These are phyloP conservation scores for Nephrocerus scutellatus DNA, from an alignment of 2,888 invertebrate species.

Conservation along the genomic window DNA sequence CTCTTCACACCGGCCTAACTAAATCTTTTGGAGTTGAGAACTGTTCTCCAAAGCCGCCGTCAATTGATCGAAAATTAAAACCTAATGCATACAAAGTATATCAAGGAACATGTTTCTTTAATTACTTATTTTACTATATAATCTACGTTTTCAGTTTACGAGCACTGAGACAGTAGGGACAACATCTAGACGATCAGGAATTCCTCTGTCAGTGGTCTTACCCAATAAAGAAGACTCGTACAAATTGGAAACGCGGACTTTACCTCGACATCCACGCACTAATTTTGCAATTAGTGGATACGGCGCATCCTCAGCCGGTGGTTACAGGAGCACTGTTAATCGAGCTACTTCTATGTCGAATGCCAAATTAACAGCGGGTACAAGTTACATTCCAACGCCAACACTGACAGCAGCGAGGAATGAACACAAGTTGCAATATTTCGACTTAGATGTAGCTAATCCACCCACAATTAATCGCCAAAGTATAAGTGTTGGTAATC, in stretches of 20 bases:
- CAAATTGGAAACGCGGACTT: constrained; percentile 39
- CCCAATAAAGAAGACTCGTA: constrained; percentile 33
- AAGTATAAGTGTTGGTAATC: constrained; percentile 37
- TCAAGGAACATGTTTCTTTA: not conserved
- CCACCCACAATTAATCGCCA: constrained; percentile 46
- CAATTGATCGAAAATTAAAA: constrained; percentile 58
- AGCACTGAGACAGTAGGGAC: constrained; percentile 32
- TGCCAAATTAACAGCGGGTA: no score
- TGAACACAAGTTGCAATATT: constrained; percentile 62
- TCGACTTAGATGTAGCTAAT: constrained; percentile 68
- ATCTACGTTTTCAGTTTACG: constrained; percentile 19
- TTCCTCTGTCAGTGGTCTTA: constrained; percentile 39
- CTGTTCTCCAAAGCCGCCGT: constrained; percentile 47
- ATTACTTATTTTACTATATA: not conserved
- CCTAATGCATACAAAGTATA: constrained; percentile 51
- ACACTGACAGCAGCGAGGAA: no score
- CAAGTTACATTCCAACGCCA: no score
- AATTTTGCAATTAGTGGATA: constrained; percentile 22
- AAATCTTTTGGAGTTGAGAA: constrained; percentile 20
- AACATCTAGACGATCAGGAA: constrained; percentile 35
- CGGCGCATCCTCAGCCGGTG: constrained; percentile 13
- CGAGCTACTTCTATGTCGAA: constrained; percentile 15
- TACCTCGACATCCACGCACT: constrained; percentile 39
- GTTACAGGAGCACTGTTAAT: constrained; percentile 18
- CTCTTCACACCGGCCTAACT: constrained; percentile 27